Conservation (phyloP, 2,113 vertebrate genomes). For the Etia nguti region DNA sequence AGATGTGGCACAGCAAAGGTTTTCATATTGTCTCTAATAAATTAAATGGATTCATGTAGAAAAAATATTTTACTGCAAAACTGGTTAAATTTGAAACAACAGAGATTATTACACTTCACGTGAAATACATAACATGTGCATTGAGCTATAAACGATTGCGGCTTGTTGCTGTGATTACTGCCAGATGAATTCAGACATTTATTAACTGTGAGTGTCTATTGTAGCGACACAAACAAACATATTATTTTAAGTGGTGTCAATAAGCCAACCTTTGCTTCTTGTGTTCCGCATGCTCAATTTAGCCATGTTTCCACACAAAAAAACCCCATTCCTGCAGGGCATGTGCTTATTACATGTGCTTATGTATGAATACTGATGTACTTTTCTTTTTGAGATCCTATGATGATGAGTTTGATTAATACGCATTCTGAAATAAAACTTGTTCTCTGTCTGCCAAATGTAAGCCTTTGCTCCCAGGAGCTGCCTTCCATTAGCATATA, state of each 20-base stretch:
- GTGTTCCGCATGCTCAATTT: constrained; percentile 34
- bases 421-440: constrained; percentile 13
- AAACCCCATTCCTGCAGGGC: constrained; percentile 6
- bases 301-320: constrained; percentile 9
- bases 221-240: constrained; percentile 23
- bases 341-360: neutral
- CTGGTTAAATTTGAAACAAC: neutral
- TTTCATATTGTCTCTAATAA: neutral
- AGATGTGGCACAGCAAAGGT: neutral
- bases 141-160: constrained; percentile 45
- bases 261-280: constrained; percentile 26
- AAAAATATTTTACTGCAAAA: neutral
- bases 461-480: constrained; percentile 25
- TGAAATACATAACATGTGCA: neutral
- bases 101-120: neutral
- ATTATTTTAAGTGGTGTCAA: constrained; percentile 52
- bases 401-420: constrained; percentile 44
- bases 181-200: constrained; percentile 45
- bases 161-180: constrained; percentile 31
- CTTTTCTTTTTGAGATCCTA: constrained; percentile 23
- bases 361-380: constrained; percentile 14
- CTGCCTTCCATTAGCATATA: constrained; percentile 33
- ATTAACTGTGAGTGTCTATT: constrained; percentile 33
- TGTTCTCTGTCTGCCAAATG: neutral
- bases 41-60: neutral